Evolutionary conservation across 2,797 vertebrate species (phyloP), one percentile per base, ranked within the genome.

Genomic region (Streptopelia turtur): DNA sequence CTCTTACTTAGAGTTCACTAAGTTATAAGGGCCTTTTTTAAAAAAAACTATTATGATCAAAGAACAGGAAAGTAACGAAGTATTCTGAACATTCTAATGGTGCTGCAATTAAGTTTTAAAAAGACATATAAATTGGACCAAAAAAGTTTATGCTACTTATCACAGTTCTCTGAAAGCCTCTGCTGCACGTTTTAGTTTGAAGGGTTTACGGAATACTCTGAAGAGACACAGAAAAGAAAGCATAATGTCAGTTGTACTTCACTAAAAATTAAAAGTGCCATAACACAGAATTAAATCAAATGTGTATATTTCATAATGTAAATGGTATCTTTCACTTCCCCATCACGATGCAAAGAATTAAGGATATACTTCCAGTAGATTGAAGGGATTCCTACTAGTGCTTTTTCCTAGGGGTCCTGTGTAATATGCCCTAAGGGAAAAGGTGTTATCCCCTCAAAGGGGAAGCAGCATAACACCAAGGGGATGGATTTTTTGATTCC

Each of bases 201-300:
- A 83, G 14, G 15, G 4, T 55, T 84, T 68, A 47, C 3, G 27
- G 13, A 41, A 68, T 56, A 45, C 81, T 80, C 35, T 33, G 45
- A 64, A 35, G 17, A 80, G 11, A 59, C 20, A 59, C 1, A 3
- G 21, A 79, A 27, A 2, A 86, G 22, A 68, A 83, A 90, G 22
- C 4, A 28, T 28, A 76, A 74, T 16, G 13, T 25, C 72, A 93
- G 22, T 50, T 61, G 16, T 50, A 39, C 20, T 63, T 59, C 18
- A 55, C 28, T 53, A 69, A 90, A 63, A 56, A 41, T 23, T 18
- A 35, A 11, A 52, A 63, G 23, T 59, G 16, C 10, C 17, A 24
- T 50, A 79, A 63, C 8, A 30, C 0, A 0, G 4, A 5, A 35
- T 45, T 55, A n/a, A 50, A 76, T 43, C 5, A 49, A 45, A 57